phyloP scores from a whole-genome alignment of 2,797 vertebrate species.

The Danio choprae region DNA sequence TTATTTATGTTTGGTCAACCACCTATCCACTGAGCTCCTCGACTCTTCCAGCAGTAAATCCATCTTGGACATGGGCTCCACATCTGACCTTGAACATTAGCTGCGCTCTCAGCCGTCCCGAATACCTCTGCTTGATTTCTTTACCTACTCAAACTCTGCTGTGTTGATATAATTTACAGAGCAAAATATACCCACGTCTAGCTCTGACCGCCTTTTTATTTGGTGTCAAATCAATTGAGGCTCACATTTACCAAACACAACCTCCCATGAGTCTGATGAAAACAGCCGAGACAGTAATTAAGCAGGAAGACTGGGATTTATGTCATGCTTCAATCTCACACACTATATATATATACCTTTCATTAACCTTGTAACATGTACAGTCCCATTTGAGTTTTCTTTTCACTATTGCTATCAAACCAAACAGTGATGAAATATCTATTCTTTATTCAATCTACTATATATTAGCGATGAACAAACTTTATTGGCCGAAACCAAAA shows the following conservation, averaged over 20 bases:
- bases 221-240: constrained; percentile 34
- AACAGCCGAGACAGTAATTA: not conserved
- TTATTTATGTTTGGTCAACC: constrained; percentile 72
- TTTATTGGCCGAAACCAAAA: no score
- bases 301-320: not conserved
- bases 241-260: constrained; percentile 16
- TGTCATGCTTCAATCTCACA: not conserved
- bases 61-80: constrained; percentile 50
- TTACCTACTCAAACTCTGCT: constrained; percentile 41
- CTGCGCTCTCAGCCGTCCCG: constrained; percentile 27
- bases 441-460: no score
- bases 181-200: constrained; percentile 15
- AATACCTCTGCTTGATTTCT: constrained; percentile 35
- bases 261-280: constrained; percentile 7
- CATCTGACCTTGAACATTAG: constrained; percentile 59
- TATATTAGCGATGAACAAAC: no score
- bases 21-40: constrained; percentile 64
- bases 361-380: no score
- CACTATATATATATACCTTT: no score
- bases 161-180: constrained; percentile 32
- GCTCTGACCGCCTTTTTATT: constrained; percentile 22
- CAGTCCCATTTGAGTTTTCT: no score
- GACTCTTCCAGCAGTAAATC: constrained; percentile 63
- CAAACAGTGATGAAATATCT: no score
- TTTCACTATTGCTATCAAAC: no score